phyloP scores from a whole-genome alignment of 2,888 invertebrate species.

The Steinernema hermaphroditum region DNA sequence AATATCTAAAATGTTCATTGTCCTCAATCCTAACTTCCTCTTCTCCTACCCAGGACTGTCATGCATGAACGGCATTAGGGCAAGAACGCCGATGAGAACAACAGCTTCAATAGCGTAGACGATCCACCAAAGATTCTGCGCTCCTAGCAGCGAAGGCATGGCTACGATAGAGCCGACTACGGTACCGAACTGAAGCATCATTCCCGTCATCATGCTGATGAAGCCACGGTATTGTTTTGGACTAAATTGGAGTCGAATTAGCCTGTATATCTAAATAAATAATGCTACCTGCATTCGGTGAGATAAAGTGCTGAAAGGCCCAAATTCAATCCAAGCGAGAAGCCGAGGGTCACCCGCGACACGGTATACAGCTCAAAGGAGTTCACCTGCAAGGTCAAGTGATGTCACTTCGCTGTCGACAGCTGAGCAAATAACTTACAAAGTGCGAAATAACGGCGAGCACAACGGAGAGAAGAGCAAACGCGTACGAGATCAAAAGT shows the following conservation, averaged over 20 bases:
- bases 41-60: slow-evolving; percentile 51
- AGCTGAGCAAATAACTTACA: slow-evolving; percentile 39
- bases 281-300: slow-evolving; percentile 30
- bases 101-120: slow-evolving; percentile 47
- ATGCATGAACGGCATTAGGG: slow-evolving; percentile 45
- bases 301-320: slow-evolving; percentile 39
- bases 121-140: slow-evolving; percentile 45
- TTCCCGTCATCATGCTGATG: slow-evolving; percentile 53
- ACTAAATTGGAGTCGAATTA: slow-evolving; percentile 39
- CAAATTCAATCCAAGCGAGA: slow-evolving; percentile 45
- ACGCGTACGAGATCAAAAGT: slow-evolving; percentile 46
- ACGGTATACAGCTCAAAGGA: slow-evolving; percentile 51
- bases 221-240: slow-evolving; percentile 51
- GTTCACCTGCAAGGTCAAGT: slow-evolving; percentile 39
- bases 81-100: slow-evolving; percentile 45
- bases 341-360: slow-evolving; percentile 50
- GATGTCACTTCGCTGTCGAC: not conserved
- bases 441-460: slow-evolving; percentile 50
- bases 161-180: slow-evolving; percentile 51
- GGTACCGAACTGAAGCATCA: slow-evolving; percentile 51
- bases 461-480: slow-evolving; percentile 41
- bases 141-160: slow-evolving; percentile 56
- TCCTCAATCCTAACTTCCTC: not conserved
- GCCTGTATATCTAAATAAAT: not conserved
- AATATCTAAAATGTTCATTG: too few relatives aligned